These are phyloP conservation scores for Saguinus imperator DNA, from an alignment of 2,113 vertebrate genomes.

Conservation along the genomic window DNA sequence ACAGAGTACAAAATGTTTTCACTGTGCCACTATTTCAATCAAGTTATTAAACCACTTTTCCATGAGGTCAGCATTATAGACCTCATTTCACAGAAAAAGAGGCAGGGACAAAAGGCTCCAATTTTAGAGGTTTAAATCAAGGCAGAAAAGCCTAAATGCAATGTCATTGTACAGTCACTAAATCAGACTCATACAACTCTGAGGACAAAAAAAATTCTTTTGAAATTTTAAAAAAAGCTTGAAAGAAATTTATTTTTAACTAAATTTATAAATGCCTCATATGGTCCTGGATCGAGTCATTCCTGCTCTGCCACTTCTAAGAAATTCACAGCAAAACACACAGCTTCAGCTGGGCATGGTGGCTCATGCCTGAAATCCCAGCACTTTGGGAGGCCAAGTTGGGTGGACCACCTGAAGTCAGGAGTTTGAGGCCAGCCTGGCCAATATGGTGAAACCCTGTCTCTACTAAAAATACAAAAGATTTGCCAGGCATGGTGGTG, in stretches of 20 bases:
- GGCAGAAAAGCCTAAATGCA: background rate
- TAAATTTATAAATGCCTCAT: background rate
- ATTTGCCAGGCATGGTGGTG: too few species aligned
- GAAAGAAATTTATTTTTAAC: background rate
- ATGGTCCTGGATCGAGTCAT: background rate
- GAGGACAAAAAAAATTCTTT: background rate
- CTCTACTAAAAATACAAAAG: too few species aligned
- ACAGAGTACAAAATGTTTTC: background rate
- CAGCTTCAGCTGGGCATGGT: too few species aligned
- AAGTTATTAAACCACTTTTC: background rate
- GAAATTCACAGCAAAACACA: background rate
- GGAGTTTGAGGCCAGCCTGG: too few species aligned
- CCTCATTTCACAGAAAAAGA: background rate
- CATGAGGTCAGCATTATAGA: background rate
- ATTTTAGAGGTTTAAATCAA: background rate
- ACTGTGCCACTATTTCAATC: background rate
- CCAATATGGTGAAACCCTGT: too few species aligned
- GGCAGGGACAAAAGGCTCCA: background rate
- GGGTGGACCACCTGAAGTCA: too few species aligned
- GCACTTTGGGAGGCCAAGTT: too few species aligned
- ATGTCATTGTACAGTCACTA: background rate
- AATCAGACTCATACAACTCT: background rate
- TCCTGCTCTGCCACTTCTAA: background rate
- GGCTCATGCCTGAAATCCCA: too few species aligned
- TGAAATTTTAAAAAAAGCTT: constrained; percentile 11